phyloP scores from a whole-genome alignment of 2,113 vertebrate species.

The Tupaia chinensis region DNA sequence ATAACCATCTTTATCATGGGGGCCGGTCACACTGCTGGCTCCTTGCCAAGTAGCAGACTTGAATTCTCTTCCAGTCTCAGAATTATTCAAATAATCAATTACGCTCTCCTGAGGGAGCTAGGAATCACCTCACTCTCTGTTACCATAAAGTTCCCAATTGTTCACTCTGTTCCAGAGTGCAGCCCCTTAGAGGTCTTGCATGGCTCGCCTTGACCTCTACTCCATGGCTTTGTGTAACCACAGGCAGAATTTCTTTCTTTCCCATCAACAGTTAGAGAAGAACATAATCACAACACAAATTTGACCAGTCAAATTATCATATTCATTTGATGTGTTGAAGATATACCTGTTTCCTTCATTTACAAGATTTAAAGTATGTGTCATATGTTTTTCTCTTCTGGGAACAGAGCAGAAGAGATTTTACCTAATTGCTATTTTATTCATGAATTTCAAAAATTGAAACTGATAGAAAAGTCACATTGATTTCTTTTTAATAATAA shows the following conservation, averaged over 20 bases:
- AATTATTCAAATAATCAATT: not conserved
- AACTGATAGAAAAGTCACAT: not conserved
- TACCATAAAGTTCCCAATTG: not conserved
- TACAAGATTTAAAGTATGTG: not conserved
- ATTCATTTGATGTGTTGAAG: not conserved
- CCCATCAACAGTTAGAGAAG: not conserved
- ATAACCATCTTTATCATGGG: not conserved
- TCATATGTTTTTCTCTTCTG: not conserved
- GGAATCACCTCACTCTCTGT: not conserved
- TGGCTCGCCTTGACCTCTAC: rapidly evolving
- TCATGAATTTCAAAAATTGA: slow-evolving; percentile 4
- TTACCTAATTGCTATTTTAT: not conserved
- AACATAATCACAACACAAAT: not conserved
- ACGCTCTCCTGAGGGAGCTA: not conserved
- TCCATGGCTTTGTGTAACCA: not conserved
- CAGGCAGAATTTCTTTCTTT: not conserved
- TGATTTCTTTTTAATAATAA: slow-evolving; percentile 36
- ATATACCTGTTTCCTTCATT: not conserved
- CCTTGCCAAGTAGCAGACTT: not conserved
- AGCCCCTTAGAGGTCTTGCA: rapidly evolving
- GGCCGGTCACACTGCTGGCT: not conserved
- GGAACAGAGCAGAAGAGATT: not conserved
- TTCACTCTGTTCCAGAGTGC: not conserved
- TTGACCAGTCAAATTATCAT: not conserved
- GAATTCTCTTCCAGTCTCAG: not conserved